Base-by-base conservation (phyloP, 2,888 invertebrate species). In the Parthenolecanium corni region DNA sequence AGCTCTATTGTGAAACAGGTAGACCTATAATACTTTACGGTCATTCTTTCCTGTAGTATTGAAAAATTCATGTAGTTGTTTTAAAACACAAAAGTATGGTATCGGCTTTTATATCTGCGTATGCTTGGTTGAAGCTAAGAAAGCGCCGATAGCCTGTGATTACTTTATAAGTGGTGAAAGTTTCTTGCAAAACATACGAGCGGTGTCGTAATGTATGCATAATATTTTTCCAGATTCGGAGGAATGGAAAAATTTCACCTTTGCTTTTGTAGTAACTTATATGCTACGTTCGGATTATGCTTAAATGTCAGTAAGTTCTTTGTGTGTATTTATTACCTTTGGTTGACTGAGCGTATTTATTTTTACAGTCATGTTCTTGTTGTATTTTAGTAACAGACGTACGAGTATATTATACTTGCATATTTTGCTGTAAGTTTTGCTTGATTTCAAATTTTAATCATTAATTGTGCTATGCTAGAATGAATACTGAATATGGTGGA, bases 291-390 rank as follows among this genome's bases (percentile, higher is more conserved):
- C 61, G 36, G 61, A 61, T 61, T 61, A 49, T 61, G 61, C 40
- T 61, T 61, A 51, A 61, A 58, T 36, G 44, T 61, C 40, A 51
- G 61, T 61, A 61, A 61, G 61, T 61, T 61, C 9, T 51, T 31
- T 31, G 31, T 31, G 9, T 9, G 31, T 31, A 31, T 31, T 31
- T 31, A 31, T 31, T 31, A 6, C 5, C 9, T 31, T 31, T 9
- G 31, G 31, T 31, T 31, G 31, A 31, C 4, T 9, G 9, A 6
- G 31, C 31, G 31, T 9, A n/a, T n/a, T 31, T 31, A 4, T 31
- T 31, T 31, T 31, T 31, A 4, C 31, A 6, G 4, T 31, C 31
- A 31, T 31, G 5, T n/a, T n/a, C n/a, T n/a, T n/a, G n/a, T n/a
- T n/a, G n/a, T n/a, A n/a, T n/a, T n/a, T n/a, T n/a, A n/a, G n/a